phyloP scores from a whole-genome alignment of 2,113 vertebrate genomes.

The Phodopus roborovskii region DNA sequence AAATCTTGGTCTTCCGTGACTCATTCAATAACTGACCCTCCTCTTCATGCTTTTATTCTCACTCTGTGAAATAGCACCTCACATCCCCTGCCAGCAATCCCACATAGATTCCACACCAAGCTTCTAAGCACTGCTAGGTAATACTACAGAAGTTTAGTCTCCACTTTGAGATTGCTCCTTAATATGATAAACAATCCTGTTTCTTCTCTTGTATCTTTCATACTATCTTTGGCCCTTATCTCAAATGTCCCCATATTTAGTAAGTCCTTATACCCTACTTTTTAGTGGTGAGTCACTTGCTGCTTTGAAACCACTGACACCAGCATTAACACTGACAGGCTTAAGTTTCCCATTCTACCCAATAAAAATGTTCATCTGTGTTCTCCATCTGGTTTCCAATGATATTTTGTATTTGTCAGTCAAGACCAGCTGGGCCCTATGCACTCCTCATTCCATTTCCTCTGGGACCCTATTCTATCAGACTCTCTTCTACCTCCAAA shows the following conservation, averaged over 20 bases:
- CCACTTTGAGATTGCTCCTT: not conserved
- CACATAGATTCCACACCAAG: not conserved
- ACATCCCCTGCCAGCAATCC: not conserved
- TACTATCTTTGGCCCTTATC: not conserved
- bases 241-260: not conserved
- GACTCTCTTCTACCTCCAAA: not conserved
- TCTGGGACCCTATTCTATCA: not conserved
- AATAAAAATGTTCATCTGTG: not conserved
- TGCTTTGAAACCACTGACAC: constrained; percentile 28
- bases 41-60: not conserved
- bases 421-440: not conserved
- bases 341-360: not conserved
- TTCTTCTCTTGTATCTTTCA: not conserved
- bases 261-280: not conserved
- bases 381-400: not conserved
- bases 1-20: not conserved
- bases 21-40: not conserved
- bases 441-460: not conserved
- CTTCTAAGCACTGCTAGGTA: not conserved
- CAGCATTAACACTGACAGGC: not conserved
- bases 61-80: not conserved
- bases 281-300: not conserved
- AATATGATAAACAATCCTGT: not conserved
- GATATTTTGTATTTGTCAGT: not conserved
- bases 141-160: not conserved